These are phyloP conservation scores for Puma concolor DNA, from an alignment of 2,113 vertebrate genomes.

Conservation along the genomic window DNA sequence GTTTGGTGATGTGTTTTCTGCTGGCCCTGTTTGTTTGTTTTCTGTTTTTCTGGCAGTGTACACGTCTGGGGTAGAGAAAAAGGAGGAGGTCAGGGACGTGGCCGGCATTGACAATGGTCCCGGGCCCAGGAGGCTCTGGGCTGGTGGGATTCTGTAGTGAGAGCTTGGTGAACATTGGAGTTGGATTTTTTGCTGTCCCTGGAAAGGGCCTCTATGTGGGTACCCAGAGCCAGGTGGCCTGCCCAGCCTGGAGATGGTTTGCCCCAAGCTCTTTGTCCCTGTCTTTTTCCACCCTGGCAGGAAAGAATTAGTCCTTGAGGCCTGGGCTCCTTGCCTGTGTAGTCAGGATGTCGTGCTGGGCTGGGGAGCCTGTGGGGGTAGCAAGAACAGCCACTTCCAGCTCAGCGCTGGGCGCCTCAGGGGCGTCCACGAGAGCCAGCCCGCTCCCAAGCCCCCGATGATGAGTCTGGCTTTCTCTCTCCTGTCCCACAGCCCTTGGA, in stretches of 20 bases:
- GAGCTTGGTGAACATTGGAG: background rate
- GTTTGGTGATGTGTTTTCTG: conserved; percentile 58
- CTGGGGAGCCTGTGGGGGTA: background rate
- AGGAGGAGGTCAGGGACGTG: background rate
- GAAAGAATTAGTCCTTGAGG: conserved; percentile 11
- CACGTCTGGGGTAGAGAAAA: background rate
- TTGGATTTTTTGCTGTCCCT: background rate
- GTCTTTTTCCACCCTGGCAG: background rate
- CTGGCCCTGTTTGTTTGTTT: conserved; percentile 68
- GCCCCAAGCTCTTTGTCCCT: conserved; percentile 2
- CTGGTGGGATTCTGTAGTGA: background rate
- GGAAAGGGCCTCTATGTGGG: background rate
- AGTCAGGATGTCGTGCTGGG: conserved; percentile 1
- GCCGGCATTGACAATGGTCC: conserved; percentile 21
- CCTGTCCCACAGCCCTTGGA: conserved; percentile 34
- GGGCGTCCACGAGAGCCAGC: background rate
- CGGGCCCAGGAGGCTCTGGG: background rate
- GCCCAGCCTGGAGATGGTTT: background rate
- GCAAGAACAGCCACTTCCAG: background rate
- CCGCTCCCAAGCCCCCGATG: background rate
- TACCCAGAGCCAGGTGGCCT: background rate
- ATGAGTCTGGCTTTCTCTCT: conserved; percentile 38
- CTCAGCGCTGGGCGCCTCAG: background rate
- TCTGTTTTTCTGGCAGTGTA: conserved; percentile 55
- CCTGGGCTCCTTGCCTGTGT: background rate